Evolutionary conservation across 1,140 invertebrate genomes (phyloP).

Genomic region (Drosophila auraria): DNA sequence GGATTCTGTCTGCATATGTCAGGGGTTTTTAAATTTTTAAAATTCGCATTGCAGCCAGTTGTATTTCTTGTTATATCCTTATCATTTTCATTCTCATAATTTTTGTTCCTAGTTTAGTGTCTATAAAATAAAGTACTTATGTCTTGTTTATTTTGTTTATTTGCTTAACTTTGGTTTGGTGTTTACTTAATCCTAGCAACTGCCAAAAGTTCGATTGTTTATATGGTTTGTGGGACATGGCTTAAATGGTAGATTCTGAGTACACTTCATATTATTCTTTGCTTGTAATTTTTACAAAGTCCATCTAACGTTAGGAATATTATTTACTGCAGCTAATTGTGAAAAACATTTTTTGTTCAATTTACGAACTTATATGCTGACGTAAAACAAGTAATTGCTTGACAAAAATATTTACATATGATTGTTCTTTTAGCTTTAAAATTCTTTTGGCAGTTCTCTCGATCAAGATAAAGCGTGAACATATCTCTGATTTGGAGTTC

Average conservation of each 20-base stretch:
- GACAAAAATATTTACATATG: constrained; percentile 46
- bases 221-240: constrained; percentile 51
- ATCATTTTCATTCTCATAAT: constrained; percentile 22
- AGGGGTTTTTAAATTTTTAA: constrained; percentile 42
- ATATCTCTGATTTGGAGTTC: constrained; percentile 47
- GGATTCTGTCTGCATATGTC: constrained; percentile 25
- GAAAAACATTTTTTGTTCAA: constrained; percentile 33
- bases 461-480: constrained; percentile 54
- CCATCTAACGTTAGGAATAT: constrained; percentile 63
- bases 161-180: constrained; percentile 33
- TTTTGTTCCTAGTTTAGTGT: constrained; percentile 37
- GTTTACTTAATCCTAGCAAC: constrained; percentile 52
- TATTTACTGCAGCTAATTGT: constrained; percentile 45
- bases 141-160: constrained; percentile 59
- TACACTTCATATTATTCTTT: constrained; percentile 46
- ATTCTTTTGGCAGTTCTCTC: constrained; percentile 70
- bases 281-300: constrained; percentile 57
- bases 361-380: constrained; percentile 22
- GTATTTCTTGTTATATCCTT: constrained; percentile 12
- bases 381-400: constrained; percentile 16
- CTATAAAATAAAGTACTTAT: constrained; percentile 73
- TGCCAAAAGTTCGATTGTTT: constrained; percentile 76
- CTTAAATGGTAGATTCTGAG: constrained; percentile 51
- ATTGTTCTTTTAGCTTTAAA: constrained; percentile 40
- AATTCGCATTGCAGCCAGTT: constrained; percentile 46